These are phyloP conservation scores for Cryptotis parvus DNA, from an alignment of 2,113 vertebrate genomes.

Conservation along the genomic window DNA sequence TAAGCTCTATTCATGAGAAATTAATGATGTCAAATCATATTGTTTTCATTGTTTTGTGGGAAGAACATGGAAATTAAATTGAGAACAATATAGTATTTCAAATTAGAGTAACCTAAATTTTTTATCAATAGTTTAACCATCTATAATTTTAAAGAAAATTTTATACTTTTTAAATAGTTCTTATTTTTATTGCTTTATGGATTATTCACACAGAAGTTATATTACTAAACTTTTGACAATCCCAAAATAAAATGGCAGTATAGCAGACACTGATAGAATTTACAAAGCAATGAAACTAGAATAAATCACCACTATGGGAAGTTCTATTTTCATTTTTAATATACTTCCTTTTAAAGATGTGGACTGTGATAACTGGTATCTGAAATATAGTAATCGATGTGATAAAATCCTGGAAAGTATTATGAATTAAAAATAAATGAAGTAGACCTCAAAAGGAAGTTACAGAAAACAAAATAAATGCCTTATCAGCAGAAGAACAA, in stretches of 20 bases:
- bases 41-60: constrained; percentile 64
- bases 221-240: background rate
- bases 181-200: background rate
- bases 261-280: background rate
- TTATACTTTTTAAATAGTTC: no score
- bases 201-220: background rate
- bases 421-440: constrained; percentile 80
- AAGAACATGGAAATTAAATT: constrained; percentile 35
- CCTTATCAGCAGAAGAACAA: constrained; percentile 54
- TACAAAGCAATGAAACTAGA: background rate
- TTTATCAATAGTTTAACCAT: background rate
- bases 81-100: background rate
- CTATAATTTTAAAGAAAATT: background rate
- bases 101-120: background rate
- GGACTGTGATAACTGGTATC: constrained; percentile 3
- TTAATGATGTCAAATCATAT: constrained; percentile 69
- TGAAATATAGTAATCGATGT: constrained; percentile 9
- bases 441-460: constrained; percentile 50
- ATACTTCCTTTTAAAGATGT: constrained; percentile 46
- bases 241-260: background rate
- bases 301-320: constrained; percentile 20
- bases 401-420: constrained; percentile 41
- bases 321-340: constrained; percentile 57
- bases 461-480: constrained; percentile 64
- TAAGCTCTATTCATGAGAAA: constrained; percentile 78